These are phyloP conservation scores for Scytalopus superciliaris DNA, from an alignment of 2,113 vertebrate genomes.

Conservation along the genomic window DNA sequence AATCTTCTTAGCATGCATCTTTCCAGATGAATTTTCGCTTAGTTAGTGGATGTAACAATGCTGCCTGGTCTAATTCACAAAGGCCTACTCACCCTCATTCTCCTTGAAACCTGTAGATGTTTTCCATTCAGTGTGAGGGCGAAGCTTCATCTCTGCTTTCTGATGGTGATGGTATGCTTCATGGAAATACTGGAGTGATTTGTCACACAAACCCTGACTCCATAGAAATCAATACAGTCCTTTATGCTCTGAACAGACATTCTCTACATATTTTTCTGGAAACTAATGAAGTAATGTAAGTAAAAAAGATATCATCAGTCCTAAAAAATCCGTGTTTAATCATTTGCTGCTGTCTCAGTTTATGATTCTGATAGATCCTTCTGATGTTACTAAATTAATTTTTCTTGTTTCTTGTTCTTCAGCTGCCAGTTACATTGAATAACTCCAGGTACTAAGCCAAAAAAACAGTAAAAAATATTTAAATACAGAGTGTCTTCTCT, in stretches of 20 bases:
- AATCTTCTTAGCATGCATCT: neutral
- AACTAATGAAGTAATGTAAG: neutral
- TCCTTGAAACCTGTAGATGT: neutral
- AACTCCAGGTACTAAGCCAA: neutral
- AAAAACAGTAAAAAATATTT: neutral
- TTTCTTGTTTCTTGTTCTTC: neutral
- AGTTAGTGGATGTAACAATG: neutral
- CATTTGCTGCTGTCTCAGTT: neutral
- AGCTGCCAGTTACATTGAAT: neutral
- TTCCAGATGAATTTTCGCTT: neutral
- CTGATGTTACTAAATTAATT: neutral
- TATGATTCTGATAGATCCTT: neutral
- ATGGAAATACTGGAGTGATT: neutral
- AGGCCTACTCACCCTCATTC: neutral
- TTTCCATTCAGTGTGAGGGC: neutral
- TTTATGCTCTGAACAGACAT: neutral
- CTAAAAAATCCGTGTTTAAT: neutral
- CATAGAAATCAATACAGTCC: neutral
- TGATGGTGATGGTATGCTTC: neutral
- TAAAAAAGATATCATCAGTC: neutral
- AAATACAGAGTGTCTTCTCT: neutral
- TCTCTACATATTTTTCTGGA: neutral
- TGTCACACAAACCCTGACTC: neutral
- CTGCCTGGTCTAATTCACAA: neutral
- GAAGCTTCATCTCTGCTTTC: neutral